phyloP scores from a whole-genome alignment of 1,140 invertebrate species.

The Idris sp. region DNA sequence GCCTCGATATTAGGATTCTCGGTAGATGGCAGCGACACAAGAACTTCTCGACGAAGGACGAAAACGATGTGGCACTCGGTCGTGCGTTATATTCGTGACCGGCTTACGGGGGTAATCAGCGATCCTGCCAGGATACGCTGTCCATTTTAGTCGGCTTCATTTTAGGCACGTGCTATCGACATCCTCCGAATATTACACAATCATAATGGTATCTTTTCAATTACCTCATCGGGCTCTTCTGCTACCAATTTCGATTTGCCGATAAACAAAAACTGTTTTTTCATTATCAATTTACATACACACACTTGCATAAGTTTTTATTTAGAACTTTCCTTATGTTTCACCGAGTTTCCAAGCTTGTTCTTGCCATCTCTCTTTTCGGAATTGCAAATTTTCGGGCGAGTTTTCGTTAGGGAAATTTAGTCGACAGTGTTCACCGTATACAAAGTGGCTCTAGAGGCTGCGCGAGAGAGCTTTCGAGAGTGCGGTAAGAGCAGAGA shows the following conservation, averaged over 20 bases:
- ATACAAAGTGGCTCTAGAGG: slow-evolving; percentile 76
- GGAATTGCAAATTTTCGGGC: slow-evolving; percentile 78
- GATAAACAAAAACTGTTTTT: slow-evolving; percentile 53
- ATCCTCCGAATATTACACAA: slow-evolving; percentile 40
- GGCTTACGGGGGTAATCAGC: slow-evolving; percentile 69
- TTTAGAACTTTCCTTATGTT: slow-evolving; percentile 63
- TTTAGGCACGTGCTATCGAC: slow-evolving; percentile 64
- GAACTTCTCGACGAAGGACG: slow-evolving; percentile 51
- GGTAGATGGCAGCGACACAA: slow-evolving; percentile 59
- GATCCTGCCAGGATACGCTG: slow-evolving; percentile 36
- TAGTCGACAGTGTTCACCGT: slow-evolving; percentile 72
- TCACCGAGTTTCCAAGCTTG: slow-evolving; percentile 50
- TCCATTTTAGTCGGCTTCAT: slow-evolving; percentile 62
- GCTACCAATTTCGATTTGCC: no score
- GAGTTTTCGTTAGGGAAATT: slow-evolving; percentile 78
- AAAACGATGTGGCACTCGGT: slow-evolving; percentile 67
- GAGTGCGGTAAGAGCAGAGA: slow-evolving; percentile 63
- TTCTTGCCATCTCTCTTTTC: slow-evolving; percentile 68
- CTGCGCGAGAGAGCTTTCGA: slow-evolving; percentile 68
- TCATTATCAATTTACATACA: no score
- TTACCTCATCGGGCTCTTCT: no score
- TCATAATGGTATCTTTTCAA: slow-evolving; percentile 52
- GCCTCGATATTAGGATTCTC: slow-evolving; percentile 77
- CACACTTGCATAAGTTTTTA: slow-evolving; percentile 47
- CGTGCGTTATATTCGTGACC: slow-evolving; percentile 76